phyloP scores from a whole-genome alignment of 2,797 vertebrate genomes.

The Staurois parvus region DNA sequence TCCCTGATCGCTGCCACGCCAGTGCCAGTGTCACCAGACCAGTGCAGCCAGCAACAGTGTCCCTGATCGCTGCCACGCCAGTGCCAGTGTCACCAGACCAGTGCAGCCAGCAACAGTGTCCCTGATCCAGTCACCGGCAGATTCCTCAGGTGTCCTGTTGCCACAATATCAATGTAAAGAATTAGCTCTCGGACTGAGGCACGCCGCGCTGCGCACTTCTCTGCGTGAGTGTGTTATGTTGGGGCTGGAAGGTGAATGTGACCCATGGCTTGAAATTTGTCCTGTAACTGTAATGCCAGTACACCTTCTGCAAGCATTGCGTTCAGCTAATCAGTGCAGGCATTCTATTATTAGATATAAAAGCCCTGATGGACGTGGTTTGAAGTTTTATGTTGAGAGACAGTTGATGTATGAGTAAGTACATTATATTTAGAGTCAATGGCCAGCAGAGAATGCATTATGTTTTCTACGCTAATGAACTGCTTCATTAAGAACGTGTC shows the following conservation, averaged over 20 bases:
- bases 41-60: too few relatives aligned
- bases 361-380: constrained; percentile 48
- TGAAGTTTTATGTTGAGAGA: constrained; percentile 39
- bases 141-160: too few relatives aligned
- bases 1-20: too few relatives aligned
- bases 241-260: constrained; percentile 6
- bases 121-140: too few relatives aligned
- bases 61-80: too few relatives aligned
- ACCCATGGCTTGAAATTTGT: not conserved
- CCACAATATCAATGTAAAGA: not conserved
- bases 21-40: too few relatives aligned
- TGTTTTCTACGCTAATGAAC: constrained; percentile 52
- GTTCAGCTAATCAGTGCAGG: constrained; percentile 18
- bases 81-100: too few relatives aligned
- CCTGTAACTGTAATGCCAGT: constrained; percentile 2
- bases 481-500: constrained; percentile 53
- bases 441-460: constrained; percentile 44
- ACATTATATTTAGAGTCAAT: constrained; percentile 49
- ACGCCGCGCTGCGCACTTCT: not conserved
- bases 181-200: not conserved
- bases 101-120: too few relatives aligned
- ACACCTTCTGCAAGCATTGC: constrained; percentile 4
- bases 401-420: constrained; percentile 51
- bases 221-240: not conserved
- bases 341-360: constrained; percentile 44